Percentiles rank a stretch among this genome's conserved stretches.
These are phyloP conservation scores for Linyphia triangularis DNA, from an alignment of 2,888 invertebrate genomes.

Conservation along the genomic window DNA sequence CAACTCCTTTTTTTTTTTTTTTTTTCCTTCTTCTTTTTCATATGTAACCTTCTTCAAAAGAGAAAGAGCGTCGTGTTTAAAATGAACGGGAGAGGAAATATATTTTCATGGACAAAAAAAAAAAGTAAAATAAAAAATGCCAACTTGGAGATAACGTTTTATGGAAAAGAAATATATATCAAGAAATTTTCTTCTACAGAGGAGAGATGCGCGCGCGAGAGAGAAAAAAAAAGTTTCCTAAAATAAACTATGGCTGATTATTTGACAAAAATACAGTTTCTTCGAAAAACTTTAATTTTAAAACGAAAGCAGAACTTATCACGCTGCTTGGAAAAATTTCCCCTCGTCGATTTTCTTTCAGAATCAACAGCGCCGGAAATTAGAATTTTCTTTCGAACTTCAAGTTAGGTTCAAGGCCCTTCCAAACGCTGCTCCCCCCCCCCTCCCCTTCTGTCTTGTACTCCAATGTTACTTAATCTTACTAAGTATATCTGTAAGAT, in stretches of 20 bases:
- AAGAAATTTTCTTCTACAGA: slow-evolving; percentile 33
- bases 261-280: slow-evolving; percentile 74
- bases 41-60: slow-evolving; percentile 28
- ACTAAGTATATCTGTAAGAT: slow-evolving; percentile 63
- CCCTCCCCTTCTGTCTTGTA: neutral
- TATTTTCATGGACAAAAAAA: slow-evolving; percentile 16
- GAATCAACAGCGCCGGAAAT: slow-evolving; percentile 75
- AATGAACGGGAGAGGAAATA: slow-evolving; percentile 51
- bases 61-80: slow-evolving; percentile 68
- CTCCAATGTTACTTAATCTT: slow-evolving; percentile 66
- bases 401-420: slow-evolving; percentile 24
- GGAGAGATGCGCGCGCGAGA: slow-evolving; percentile 47
- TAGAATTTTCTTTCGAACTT: slow-evolving; percentile 73
- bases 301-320: slow-evolving; percentile 74
- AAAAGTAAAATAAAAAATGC: slow-evolving; percentile 43
- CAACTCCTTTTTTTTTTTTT: slow-evolving; percentile 14
- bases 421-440: neutral
- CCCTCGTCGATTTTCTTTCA: slow-evolving; percentile 72
- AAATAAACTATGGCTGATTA: slow-evolving; percentile 74
- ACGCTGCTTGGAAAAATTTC: slow-evolving; percentile 53
- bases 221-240: slow-evolving; percentile 26
- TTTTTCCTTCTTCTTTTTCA: slow-evolving; percentile 4
- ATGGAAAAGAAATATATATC: slow-evolving; percentile 70
- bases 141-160: slow-evolving; percentile 50
- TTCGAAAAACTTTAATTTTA: slow-evolving; percentile 73